Percentiles rank a stretch among this genome's conserved stretches.
Evolutionary conservation across 1,140 invertebrate genomes (phyloP).

Genomic region (Drosophila nikananu): DNA sequence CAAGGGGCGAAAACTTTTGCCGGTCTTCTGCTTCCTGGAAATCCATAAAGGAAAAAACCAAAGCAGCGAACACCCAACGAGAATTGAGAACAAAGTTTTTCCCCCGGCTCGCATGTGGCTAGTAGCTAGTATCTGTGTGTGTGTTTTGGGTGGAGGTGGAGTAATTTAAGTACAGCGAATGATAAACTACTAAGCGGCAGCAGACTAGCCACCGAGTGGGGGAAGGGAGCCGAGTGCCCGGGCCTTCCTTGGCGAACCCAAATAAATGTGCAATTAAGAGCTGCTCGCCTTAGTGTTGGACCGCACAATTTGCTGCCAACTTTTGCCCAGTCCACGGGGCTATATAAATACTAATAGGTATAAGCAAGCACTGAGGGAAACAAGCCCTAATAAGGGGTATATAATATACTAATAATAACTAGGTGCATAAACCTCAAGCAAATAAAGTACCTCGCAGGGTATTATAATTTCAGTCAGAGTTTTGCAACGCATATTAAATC

Average conservation of each 20-base stretch:
- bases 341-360: slow-evolving; percentile 44
- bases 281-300: slow-evolving; percentile 77
- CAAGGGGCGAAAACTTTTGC: slow-evolving; percentile 80
- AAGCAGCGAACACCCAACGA: slow-evolving; percentile 36
- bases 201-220: slow-evolving; percentile 25
- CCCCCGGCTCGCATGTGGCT: slow-evolving; percentile 18
- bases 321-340: slow-evolving; percentile 48
- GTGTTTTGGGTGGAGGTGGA: slow-evolving; percentile 34
- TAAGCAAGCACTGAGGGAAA: slow-evolving; percentile 33
- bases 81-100: slow-evolving; percentile 68
- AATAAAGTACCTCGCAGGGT: neutral
- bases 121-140: slow-evolving; percentile 6
- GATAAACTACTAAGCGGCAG: slow-evolving; percentile 81
- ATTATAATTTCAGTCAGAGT: no score
- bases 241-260: slow-evolving; percentile 68
- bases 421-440: neutral
- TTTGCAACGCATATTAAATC: no score
- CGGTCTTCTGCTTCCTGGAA: slow-evolving; percentile 42
- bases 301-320: slow-evolving; percentile 81
- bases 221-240: slow-evolving; percentile 5
- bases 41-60: slow-evolving; percentile 22
- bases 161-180: slow-evolving; percentile 80
- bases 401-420: neutral
- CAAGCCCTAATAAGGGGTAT: neutral
- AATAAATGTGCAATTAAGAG: slow-evolving; percentile 84